phyloP scores from a whole-genome alignment of 2,888 invertebrate species.

The Plagiodera versicolora region DNA sequence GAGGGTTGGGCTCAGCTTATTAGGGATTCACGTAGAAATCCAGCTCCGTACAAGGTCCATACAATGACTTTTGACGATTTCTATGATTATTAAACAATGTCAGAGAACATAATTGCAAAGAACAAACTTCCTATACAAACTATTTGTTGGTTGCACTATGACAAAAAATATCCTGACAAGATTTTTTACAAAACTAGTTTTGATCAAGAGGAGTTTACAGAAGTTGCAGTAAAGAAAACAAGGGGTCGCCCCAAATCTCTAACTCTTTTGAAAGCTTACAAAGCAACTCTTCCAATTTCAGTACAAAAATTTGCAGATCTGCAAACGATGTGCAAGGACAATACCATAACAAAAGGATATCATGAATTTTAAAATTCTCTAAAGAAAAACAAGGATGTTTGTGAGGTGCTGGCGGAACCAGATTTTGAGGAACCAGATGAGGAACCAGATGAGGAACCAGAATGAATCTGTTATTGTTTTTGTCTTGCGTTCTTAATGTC shows the following conservation, averaged over 20 bases:
- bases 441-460: too few species aligned
- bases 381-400: conserved; percentile 17
- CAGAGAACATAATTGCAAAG: too few species aligned
- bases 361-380: conserved; percentile 23
- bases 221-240: too few species aligned
- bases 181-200: too few species aligned
- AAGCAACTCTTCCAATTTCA: conserved; percentile 17
- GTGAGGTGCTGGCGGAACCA: conserved; percentile 13
- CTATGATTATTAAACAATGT: background rate
- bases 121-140: too few species aligned
- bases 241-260: too few species aligned
- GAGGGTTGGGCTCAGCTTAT: conserved; percentile 37
- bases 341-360: conserved; percentile 29
- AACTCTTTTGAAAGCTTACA: background rate
- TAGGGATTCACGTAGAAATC: conserved; percentile 22
- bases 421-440: conserved; percentile 9
- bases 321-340: conserved; percentile 17
- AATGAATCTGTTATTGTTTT: too few species aligned
- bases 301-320: background rate
- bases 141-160: too few species aligned
- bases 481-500: too few species aligned
- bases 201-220: too few species aligned
- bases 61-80: background rate
- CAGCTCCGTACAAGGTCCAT: background rate
- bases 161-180: too few species aligned